Percentiles rank a stretch among this genome's conserved stretches.
Conservation (phyloP, 2,113 vertebrate genomes). For the Hyaena hyaena region DNA sequence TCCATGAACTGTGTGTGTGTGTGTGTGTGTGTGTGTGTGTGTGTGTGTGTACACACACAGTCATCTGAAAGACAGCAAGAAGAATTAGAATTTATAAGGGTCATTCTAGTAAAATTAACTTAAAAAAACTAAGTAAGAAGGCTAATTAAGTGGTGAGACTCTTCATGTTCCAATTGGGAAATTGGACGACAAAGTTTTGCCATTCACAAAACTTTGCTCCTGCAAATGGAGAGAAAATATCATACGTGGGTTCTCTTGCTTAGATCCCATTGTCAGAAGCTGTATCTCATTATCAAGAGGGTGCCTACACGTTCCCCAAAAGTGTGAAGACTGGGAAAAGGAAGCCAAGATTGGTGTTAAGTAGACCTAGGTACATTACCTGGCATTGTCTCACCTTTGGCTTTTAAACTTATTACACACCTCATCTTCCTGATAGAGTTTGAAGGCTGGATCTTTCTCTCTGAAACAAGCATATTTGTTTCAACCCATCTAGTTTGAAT, state of each 20-base stretch:
- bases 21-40: too few relatives aligned
- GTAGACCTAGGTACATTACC: not conserved
- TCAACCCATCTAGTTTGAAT: not conserved
- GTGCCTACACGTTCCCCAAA: not conserved
- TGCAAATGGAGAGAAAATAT: too few relatives aligned
- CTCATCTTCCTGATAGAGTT: not conserved
- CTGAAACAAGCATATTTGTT: not conserved
- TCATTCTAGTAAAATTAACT: not conserved
- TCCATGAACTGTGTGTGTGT: not conserved
- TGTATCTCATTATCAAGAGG: not conserved
- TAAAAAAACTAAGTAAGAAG: not conserved
- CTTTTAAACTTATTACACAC: not conserved
- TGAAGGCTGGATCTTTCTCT: not conserved
- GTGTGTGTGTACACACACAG: not conserved
- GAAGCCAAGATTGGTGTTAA: not conserved
- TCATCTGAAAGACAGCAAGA: not conserved
- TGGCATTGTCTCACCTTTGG: not conserved
- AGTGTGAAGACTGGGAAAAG: not conserved
- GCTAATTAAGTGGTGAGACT: not conserved
- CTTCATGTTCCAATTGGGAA: not conserved
- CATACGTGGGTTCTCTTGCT: not conserved
- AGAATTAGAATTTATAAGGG: not conserved
- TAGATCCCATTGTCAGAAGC: not conserved
- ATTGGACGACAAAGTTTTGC: not conserved
- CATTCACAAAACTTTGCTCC: not conserved